phyloP scores from a whole-genome alignment of 2,888 invertebrate species.

The Xanthia togata region DNA sequence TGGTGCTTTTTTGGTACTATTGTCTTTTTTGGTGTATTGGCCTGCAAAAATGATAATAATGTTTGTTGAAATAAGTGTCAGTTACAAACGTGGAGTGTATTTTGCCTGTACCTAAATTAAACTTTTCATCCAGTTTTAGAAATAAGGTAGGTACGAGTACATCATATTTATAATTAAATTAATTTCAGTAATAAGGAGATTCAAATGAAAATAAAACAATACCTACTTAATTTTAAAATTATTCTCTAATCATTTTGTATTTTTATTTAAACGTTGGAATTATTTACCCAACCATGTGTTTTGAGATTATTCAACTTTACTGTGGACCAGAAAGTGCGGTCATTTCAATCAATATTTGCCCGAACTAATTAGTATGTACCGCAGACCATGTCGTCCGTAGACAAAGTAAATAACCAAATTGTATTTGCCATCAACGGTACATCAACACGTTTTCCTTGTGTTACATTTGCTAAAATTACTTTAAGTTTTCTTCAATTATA shows the following conservation, averaged over 20 bases:
- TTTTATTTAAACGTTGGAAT: background rate
- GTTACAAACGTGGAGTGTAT: background rate
- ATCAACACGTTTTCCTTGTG: conserved; percentile 50
- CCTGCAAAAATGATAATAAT: too few species aligned
- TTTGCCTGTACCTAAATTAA: too few species aligned
- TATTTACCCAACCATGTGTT: conserved; percentile 22
- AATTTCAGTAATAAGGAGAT: too few species aligned
- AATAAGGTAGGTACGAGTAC: too few species aligned
- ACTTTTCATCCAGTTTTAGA: background rate
- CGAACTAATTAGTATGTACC: conserved; percentile 61
- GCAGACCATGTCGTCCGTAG: conserved; percentile 27
- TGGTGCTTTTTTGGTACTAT: background rate
- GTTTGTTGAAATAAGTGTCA: too few species aligned
- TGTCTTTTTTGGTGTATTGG: background rate
- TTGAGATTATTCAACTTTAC: conserved; percentile 44
- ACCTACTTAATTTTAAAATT: background rate
- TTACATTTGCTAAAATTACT: conserved; percentile 56
- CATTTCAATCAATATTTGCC: conserved; percentile 53
- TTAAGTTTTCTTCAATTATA: conserved; percentile 60
- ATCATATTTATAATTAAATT: too few species aligned
- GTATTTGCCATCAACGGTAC: conserved; percentile 54
- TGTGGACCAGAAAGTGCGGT: conserved; percentile 30
- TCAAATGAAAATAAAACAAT: background rate
- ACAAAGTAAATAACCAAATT: conserved; percentile 58
- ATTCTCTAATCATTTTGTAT: background rate